Percentiles rank a stretch among this genome's conserved stretches.
Conservation (phyloP, 2,113 vertebrate genomes). For the Phyllostomus discolor region DNA sequence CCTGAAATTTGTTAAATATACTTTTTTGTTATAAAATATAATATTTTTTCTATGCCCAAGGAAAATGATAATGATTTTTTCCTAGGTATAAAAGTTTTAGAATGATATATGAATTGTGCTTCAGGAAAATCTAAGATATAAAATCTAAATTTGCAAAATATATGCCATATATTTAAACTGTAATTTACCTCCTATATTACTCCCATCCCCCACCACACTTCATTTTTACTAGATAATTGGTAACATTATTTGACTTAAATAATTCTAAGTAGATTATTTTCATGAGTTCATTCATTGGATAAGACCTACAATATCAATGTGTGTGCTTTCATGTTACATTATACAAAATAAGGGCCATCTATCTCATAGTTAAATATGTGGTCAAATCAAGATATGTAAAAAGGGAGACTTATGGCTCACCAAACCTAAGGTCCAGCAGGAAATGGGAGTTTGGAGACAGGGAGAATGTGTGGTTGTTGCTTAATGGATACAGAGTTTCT, state of each 20-base stretch:
- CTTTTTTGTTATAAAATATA: background rate
- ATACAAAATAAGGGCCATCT: background rate
- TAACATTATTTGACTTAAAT: background rate
- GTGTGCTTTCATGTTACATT: too few relatives aligned
- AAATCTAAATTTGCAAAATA: background rate
- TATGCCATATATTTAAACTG: background rate
- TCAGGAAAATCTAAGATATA: background rate
- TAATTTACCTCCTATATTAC: rapidly evolving
- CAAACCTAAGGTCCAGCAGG: too few relatives aligned
- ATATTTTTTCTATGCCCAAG: background rate
- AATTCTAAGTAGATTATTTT: background rate
- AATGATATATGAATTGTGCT: background rate
- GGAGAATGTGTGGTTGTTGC: background rate
- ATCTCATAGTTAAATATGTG: background rate
- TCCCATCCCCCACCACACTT: background rate
- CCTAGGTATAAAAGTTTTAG: background rate
- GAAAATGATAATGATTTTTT: background rate
- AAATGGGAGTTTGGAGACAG: background rate
- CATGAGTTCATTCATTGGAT: background rate
- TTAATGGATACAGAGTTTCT: background rate
- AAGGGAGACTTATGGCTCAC: background rate
- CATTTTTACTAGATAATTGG: background rate
- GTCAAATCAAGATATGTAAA: background rate
- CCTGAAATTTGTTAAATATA: background rate
- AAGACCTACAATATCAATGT: too few relatives aligned